Conservation (phyloP, 2,797 vertebrate genomes). For the Rhinichthys osculus region DNA sequence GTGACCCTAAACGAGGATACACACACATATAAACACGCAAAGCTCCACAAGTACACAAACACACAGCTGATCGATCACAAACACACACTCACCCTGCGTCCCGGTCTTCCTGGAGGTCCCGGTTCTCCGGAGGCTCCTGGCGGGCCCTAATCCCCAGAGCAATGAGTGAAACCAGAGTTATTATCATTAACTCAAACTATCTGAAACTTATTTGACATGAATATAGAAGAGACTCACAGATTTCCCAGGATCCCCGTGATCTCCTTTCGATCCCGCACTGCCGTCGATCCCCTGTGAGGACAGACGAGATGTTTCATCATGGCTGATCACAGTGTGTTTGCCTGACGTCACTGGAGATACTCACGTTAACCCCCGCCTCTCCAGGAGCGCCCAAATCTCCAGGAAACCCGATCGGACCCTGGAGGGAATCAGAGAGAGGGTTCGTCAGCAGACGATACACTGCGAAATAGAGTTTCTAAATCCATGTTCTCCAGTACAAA, state of each 20-base stretch:
- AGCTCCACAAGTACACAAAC: slow-evolving; percentile 1
- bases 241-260: slow-evolving; percentile 91
- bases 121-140: slow-evolving; percentile 86
- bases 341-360: slow-evolving; percentile 62
- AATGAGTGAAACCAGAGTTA: not conserved
- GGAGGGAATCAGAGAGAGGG: slow-evolving; percentile 16
- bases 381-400: slow-evolving; percentile 95
- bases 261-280: slow-evolving; percentile 90
- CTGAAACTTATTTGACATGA: not conserved
- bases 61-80: not conserved
- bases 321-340: not conserved
- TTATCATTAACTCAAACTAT: not conserved
- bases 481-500: not conserved
- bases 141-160: slow-evolving; percentile 77
- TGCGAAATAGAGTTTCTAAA: not conserved
- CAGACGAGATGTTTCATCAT: not conserved
- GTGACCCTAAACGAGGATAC: slow-evolving; percentile 72
- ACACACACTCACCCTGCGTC: slow-evolving; percentile 83
- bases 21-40: slow-evolving; percentile 17
- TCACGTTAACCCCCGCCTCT: slow-evolving; percentile 92
- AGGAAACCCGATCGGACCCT: slow-evolving; percentile 95
- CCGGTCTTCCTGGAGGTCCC: slow-evolving; percentile 85
- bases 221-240: slow-evolving; percentile 80
- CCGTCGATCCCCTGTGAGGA: slow-evolving; percentile 89
- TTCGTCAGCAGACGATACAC: not conserved